Evolutionary conservation across 1,140 invertebrate genomes (phyloP), one percentile per base, ranked within the genome.

Genomic region (Drosophila aff.): DNA sequence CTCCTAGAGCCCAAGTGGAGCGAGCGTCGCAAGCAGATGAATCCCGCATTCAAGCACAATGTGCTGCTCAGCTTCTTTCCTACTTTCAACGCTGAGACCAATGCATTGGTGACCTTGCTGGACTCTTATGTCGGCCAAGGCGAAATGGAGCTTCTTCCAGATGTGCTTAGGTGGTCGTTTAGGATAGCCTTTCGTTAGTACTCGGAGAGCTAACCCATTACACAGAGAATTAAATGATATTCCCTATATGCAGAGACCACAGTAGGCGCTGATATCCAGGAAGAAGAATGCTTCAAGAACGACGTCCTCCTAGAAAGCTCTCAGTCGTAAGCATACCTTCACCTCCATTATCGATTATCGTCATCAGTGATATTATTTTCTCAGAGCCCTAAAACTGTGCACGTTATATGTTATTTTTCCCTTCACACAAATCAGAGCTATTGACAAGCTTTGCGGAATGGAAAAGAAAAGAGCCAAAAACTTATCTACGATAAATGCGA

Each of bases 41-140:
- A 86, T 76, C 59, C 53, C 0, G 55, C 80, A 6, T 91, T 92
- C 41, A 71, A 53, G 4, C 68, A 86, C 4, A 86, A 76, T 62
- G 50, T 75, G 8, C 28, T 92, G 11, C 46, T 83, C 0, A 86
- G 82, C 53, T 92, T 92, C 40, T 26, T 90, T 15, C 71, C 79
- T 4, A 78, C 75, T 1, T 92, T 92, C 33, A 92, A 92, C 57
- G 16, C 49, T 4, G 79, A 89, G 38, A 49, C 64, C 8, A 55
- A 58, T 18, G 38, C 2, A 0, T n/a, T 92, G 2, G 10, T 91
- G 0, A 43, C 58, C 5, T 31, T 64, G 4, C 16, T 92, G 21
- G 65, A 86, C 46, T 31, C 52, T 15, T 23, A 55, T 13, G 63
- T 68, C 7, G 59, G 36, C 2, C 11, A 67, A 4, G 77, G 71